Evolutionary conservation across 2,888 invertebrate species (phyloP).

Genomic region (Therioaphis trifolii): DNA sequence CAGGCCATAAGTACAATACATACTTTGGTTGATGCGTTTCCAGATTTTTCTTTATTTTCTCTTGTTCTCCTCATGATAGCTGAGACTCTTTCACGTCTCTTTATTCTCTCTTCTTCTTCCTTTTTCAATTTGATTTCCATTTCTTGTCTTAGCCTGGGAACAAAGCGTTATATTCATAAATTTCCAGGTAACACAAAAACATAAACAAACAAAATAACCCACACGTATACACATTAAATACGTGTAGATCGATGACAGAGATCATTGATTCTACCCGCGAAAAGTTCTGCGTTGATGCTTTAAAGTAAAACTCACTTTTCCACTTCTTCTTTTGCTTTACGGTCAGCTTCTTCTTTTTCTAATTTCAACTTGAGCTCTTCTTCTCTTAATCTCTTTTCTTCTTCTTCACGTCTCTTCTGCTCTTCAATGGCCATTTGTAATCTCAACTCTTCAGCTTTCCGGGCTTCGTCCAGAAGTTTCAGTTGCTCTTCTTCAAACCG

Average conservation of each 20-base stretch:
- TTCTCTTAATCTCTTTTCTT: constrained; percentile 79
- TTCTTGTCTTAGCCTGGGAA: constrained; percentile 77
- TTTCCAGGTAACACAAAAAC: neutral
- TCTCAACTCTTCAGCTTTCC: constrained; percentile 86
- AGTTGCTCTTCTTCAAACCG: constrained; percentile 84
- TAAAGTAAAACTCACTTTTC: constrained; percentile 73
- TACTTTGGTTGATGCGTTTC: constrained; percentile 71
- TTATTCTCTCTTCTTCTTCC: constrained; percentile 90
- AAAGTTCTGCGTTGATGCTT: neutral
- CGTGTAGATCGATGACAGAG: too few relatives aligned
- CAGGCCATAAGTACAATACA: neutral
- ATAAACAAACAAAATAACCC: too few relatives aligned
- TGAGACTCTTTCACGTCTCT: constrained; percentile 88
- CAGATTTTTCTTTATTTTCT: constrained; percentile 69
- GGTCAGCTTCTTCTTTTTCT: constrained; percentile 82
- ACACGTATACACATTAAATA: neutral
- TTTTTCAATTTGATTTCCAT: constrained; percentile 83
- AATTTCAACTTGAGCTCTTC: constrained; percentile 75
- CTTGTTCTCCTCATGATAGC: constrained; percentile 93
- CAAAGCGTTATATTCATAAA: neutral
- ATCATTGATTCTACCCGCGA: too few relatives aligned
- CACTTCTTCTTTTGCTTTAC: constrained; percentile 85
- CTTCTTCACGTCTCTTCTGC: constrained; percentile 81
- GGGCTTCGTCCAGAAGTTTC: constrained; percentile 82
- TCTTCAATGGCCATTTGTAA: constrained; percentile 85